These are phyloP conservation scores for Sebastes matsubarae DNA, from an alignment of 2,797 vertebrate genomes.

Conservation along the genomic window DNA sequence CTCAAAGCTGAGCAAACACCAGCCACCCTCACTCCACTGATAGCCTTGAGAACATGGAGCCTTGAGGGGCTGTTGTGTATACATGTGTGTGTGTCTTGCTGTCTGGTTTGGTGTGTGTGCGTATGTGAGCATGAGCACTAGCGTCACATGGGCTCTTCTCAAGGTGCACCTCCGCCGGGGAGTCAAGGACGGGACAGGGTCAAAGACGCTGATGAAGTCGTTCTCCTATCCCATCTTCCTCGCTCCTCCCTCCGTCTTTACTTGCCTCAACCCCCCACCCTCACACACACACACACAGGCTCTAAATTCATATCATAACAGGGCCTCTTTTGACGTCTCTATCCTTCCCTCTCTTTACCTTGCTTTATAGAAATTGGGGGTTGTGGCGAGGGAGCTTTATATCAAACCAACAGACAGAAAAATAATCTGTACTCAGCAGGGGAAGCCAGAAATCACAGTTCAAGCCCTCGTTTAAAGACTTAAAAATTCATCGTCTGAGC, in stretches of 20 bases:
- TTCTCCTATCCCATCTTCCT: slow-evolving; percentile 39
- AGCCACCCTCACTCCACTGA: slow-evolving; percentile 84
- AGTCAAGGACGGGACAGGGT: slow-evolving; percentile 77
- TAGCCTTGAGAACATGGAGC: slow-evolving; percentile 82
- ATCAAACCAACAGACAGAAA: not conserved
- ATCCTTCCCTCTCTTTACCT: not conserved
- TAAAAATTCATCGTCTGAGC: slow-evolving; percentile 55
- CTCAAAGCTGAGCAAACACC: slow-evolving; percentile 93
- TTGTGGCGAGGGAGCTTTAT: not conserved
- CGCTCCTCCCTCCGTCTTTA: slow-evolving; percentile 10
- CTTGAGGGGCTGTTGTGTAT: slow-evolving; percentile 67
- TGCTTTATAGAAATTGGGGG: slow-evolving; percentile 5
- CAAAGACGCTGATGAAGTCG: slow-evolving; percentile 67
- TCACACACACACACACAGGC: not conserved
- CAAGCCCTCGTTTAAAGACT: slow-evolving; percentile 27
- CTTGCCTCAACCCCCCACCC: slow-evolving; percentile 5
- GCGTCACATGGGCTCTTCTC: slow-evolving; percentile 75
- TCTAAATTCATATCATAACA: slow-evolving; percentile 26
- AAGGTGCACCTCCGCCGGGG: slow-evolving; percentile 65
- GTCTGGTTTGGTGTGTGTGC: not conserved
- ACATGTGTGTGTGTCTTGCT: slow-evolving; percentile 12
- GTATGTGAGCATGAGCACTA: slow-evolving; percentile 33
- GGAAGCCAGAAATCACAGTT: slow-evolving; percentile 35
- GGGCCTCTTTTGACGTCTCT: slow-evolving; percentile 19
- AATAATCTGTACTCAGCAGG: slow-evolving; percentile 12